These are phyloP conservation scores for Alouatta caraya DNA, from an alignment of 2,797 vertebrate genomes.

Conservation along the genomic window DNA sequence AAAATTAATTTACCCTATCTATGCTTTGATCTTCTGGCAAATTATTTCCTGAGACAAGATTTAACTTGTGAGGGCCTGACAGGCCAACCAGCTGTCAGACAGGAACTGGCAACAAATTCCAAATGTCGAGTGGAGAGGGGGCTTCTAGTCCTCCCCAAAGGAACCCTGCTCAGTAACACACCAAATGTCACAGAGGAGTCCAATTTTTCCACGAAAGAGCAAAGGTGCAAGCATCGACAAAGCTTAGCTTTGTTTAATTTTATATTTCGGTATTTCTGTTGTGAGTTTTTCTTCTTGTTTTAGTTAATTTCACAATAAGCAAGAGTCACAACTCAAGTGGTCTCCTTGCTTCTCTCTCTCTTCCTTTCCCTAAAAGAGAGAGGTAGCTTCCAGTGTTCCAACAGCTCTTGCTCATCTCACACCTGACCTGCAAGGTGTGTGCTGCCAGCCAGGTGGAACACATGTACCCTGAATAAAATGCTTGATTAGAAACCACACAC, in stretches of 20 bases:
- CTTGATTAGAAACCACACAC: not conserved
- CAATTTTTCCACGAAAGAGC: not conserved
- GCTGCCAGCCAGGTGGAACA: not conserved
- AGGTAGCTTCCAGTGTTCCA: not conserved
- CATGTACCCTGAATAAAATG: not conserved
- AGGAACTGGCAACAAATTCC: conserved; percentile 67
- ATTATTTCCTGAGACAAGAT: conserved; percentile 82
- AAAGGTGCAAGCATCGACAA: not conserved
- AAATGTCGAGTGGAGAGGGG: not conserved
- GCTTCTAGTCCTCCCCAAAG: not conserved
- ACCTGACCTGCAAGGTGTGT: not conserved
- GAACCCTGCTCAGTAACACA: not conserved
- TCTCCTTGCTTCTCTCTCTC: not conserved
- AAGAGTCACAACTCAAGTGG: not conserved
- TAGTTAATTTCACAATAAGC: not conserved
- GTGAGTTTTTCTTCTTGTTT: not conserved
- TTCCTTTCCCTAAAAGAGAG: not conserved
- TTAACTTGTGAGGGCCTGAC: conserved; percentile 79
- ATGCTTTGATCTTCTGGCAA: conserved; percentile 83
- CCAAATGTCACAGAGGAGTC: not conserved
- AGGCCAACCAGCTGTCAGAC: conserved; percentile 79
- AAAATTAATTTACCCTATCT: conserved; percentile 78
- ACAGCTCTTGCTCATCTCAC: not conserved
- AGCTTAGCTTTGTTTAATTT: not conserved
- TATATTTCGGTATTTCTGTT: not conserved